A percentile compares a stretch with the other conserved stretches of the same genome.
Conservation (phyloP, 1,140 invertebrate species). For the Cotesia glomerata region DNA sequence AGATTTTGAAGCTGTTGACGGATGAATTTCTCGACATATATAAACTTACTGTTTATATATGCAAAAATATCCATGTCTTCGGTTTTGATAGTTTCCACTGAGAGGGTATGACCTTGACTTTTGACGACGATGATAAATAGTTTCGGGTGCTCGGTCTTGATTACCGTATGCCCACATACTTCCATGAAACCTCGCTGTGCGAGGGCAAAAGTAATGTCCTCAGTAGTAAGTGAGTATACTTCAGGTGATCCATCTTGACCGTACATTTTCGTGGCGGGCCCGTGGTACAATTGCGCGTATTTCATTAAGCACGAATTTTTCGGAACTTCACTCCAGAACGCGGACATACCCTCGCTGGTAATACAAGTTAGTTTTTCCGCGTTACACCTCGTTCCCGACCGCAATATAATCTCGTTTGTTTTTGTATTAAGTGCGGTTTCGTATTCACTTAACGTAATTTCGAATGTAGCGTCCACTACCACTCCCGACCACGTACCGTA, state of each 20-base stretch:
- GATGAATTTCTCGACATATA: conserved; percentile 34
- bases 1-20: conserved; percentile 16
- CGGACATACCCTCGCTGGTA: no score
- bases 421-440: neutral
- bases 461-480: no score
- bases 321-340: no score
- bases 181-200: neutral
- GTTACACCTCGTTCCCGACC: conserved; percentile 18
- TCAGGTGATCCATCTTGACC: conserved; percentile 14
- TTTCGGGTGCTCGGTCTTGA: conserved; percentile 6
- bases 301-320: no score
- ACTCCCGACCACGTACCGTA: no score
- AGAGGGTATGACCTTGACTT: neutral
- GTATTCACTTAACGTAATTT: neutral
- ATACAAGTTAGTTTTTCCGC: conserved; percentile 25
- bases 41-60: conserved; percentile 37
- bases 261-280: no score
- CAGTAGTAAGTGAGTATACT: conserved; percentile 28
- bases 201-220: conserved; percentile 29
- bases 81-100: neutral
- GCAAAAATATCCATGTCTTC: conserved; percentile 36
- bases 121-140: conserved; percentile 32
- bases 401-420: neutral
- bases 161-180: conserved; percentile 20
- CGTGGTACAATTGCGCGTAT: no score